These are phyloP conservation scores for Pangasianodon hypophthalmus DNA, from an alignment of 2,113 vertebrate genomes.

Conservation along the genomic window DNA sequence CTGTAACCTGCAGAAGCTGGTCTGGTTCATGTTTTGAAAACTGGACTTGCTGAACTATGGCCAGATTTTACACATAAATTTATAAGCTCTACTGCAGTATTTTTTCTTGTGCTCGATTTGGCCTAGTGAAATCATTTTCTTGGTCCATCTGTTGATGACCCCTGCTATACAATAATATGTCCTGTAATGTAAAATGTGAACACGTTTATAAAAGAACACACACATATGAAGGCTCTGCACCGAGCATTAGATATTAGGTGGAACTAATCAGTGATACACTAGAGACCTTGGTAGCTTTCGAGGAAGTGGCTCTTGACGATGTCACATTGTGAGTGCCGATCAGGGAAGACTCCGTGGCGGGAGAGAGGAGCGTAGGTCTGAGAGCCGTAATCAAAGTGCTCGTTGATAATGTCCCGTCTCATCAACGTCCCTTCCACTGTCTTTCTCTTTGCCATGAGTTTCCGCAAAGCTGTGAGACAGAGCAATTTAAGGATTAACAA, in stretches of 20 bases:
- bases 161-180: background rate
- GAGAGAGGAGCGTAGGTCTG: constrained; percentile 72
- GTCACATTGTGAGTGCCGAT: constrained; percentile 61
- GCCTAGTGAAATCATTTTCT: background rate
- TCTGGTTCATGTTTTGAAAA: background rate
- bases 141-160: background rate
- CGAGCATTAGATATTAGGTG: background rate
- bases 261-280: background rate
- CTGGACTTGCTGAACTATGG: background rate
- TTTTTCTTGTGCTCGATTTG: background rate
- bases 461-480: constrained; percentile 80
- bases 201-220: background rate
- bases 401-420: constrained; percentile 72
- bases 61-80: background rate
- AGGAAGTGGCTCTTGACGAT: constrained; percentile 77
- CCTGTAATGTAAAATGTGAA: background rate
- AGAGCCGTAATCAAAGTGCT: constrained; percentile 75
- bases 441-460: constrained; percentile 74
- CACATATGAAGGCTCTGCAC: background rate
- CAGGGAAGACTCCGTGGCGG: constrained; percentile 70
- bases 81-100: background rate
- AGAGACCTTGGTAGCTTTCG: constrained; percentile 71
- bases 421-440: constrained; percentile 77
- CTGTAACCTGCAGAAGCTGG: background rate
- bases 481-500: background rate